Evolutionary conservation across 2,113 vertebrate species (phyloP).

Genomic region (Pteropus alecto): DNA sequence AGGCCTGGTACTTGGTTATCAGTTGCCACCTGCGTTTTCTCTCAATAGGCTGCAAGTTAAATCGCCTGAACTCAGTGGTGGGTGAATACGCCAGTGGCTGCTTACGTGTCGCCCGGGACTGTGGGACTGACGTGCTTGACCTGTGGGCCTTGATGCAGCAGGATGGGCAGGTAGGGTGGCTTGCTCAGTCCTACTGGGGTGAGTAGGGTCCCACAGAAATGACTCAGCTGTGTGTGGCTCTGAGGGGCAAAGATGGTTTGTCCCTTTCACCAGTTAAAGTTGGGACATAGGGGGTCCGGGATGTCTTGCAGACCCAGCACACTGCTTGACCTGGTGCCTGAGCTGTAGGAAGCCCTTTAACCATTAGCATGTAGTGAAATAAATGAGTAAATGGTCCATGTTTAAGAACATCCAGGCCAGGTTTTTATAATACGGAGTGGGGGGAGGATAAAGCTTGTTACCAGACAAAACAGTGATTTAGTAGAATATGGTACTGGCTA

Average conservation of each 20-base stretch:
- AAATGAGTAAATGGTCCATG: neutral
- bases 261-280: neutral
- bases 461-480: too few relatives aligned
- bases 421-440: too few relatives aligned
- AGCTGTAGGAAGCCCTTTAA: neutral
- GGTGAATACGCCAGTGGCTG: conserved; percentile 92
- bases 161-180: conserved; percentile 84
- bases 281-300: neutral
- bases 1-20: neutral
- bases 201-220: neutral
- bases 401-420: neutral
- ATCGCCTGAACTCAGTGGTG: conserved; percentile 85
- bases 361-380: rapidly evolving
- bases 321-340: too few relatives aligned
- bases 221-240: too few relatives aligned
- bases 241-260: rapidly evolving
- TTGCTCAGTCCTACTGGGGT: rapidly evolving
- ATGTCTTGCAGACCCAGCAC: neutral
- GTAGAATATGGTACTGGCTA: neutral
- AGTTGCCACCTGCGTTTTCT: neutral
- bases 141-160: conserved; percentile 96
- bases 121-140: conserved; percentile 87
- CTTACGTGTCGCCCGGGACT: conserved; percentile 85
- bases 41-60: conserved; percentile 85
- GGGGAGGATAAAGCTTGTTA: neutral